Evolutionary conservation across 2,113 vertebrate genomes (phyloP).

Genomic region (Phrynocephalus versicolor): DNA sequence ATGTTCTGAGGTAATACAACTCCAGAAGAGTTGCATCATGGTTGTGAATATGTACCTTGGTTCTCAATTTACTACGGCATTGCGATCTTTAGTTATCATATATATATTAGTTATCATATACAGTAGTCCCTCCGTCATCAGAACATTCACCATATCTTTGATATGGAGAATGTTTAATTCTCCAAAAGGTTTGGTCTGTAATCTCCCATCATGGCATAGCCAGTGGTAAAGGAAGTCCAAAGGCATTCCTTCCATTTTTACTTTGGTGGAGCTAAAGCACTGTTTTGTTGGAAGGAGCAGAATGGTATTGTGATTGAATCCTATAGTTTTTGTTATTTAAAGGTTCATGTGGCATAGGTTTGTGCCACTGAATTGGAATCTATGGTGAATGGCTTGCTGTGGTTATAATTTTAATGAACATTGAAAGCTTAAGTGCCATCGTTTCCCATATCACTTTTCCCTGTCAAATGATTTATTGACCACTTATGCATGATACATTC

Average conservation of each 20-base stretch:
- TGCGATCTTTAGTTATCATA: too few relatives aligned
- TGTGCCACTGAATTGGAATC: neutral
- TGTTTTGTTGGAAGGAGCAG: neutral
- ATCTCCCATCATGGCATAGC: neutral
- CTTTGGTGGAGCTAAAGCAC: neutral
- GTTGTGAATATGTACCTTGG: too few relatives aligned
- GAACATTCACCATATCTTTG: too few relatives aligned
- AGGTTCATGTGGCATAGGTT: neutral
- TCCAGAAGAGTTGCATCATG: too few relatives aligned
- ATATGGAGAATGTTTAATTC: too few relatives aligned
- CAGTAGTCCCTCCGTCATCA: too few relatives aligned
- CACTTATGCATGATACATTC: conserved; percentile 73
- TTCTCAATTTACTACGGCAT: too few relatives aligned
- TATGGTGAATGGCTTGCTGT: conserved; percentile 42
- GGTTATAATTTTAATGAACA: conserved; percentile 70
- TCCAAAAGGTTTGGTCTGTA: too few relatives aligned
- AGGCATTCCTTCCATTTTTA: neutral
- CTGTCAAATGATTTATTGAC: conserved; percentile 71
- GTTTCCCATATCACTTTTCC: conserved; percentile 65
- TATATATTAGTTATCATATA: too few relatives aligned
- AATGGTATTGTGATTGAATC: neutral
- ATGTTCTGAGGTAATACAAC: too few relatives aligned
- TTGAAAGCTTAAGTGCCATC: conserved; percentile 63
- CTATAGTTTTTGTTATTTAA: neutral
- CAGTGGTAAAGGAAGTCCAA: neutral